Percentiles rank a stretch among this genome's conserved stretches.
Conservation (phyloP, 2,888 invertebrate genomes). For the Drosophila multiciliata region DNA sequence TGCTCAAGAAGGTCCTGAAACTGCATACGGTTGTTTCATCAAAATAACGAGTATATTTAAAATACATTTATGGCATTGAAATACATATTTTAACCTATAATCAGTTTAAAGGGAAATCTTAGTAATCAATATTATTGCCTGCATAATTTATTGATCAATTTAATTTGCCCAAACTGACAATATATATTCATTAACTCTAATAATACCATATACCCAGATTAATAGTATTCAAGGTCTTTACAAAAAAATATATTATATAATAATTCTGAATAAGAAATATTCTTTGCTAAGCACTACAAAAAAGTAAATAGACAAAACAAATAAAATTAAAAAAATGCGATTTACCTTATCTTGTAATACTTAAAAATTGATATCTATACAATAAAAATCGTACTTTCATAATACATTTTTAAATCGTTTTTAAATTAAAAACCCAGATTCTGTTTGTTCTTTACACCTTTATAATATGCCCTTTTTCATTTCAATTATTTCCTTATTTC, state of each 20-base stretch:
- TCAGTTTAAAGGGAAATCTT: background rate
- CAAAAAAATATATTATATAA: background rate
- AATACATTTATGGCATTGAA: too few species aligned
- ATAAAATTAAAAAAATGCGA: background rate
- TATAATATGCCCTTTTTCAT: background rate
- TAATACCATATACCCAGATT: background rate
- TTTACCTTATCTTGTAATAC: background rate
- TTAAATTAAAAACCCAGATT: background rate
- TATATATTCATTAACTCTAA: background rate
- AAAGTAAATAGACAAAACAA: background rate
- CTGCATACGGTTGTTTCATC: background rate
- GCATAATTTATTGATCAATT: background rate
- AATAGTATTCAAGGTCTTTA: background rate
- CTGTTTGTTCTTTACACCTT: background rate
- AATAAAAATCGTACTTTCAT: background rate
- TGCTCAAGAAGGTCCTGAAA: background rate
- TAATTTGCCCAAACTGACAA: too few species aligned
- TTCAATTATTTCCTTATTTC: background rate
- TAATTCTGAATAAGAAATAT: background rate
- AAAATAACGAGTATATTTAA: background rate
- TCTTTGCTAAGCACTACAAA: background rate
- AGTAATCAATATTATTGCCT: background rate
- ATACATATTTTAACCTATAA: background rate
- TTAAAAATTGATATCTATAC: background rate
- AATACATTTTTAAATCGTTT: background rate